A percentile compares a stretch with the other conserved stretches of the same genome.
Conservation (phyloP, 2,797 vertebrate genomes). For the Champsocephalus gunnari region DNA sequence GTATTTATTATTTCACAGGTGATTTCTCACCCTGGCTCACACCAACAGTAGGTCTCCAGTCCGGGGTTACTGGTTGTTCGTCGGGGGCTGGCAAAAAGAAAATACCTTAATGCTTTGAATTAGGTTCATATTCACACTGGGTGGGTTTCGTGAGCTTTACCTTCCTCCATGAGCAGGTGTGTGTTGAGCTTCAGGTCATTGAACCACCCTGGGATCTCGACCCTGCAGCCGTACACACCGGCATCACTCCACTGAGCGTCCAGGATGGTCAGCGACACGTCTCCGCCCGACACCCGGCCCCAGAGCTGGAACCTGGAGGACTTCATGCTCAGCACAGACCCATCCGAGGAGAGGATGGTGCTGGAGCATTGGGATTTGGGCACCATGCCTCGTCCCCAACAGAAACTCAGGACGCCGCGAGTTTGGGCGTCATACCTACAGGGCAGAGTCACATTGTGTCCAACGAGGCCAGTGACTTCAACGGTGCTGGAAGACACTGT, state of each 20-base stretch:
- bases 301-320: conserved; percentile 76
- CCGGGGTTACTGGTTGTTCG: conserved; percentile 21
- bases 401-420: conserved; percentile 59
- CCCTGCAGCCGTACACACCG: conserved; percentile 86
- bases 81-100: conserved; percentile 28
- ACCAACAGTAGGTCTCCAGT: background rate
- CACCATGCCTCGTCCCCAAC: conserved; percentile 83
- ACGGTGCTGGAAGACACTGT: conserved; percentile 41
- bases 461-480: conserved; percentile 60
- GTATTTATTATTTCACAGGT: background rate
- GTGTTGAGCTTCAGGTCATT: conserved; percentile 75
- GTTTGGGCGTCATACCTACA: conserved; percentile 70
- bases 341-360: conserved; percentile 72
- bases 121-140: background rate
- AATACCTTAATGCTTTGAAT: background rate
- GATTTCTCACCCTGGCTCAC: conserved; percentile 16
- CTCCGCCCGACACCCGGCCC: conserved; percentile 61
- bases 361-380: conserved; percentile 56
- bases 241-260: conserved; percentile 66
- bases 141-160: conserved; percentile 28
- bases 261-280: conserved; percentile 84
- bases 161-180: conserved; percentile 71
- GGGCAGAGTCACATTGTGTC: conserved; percentile 79
- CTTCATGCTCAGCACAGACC: conserved; percentile 1
- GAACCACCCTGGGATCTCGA: conserved; percentile 77